Base-by-base conservation (phyloP, 92 coral and sea anemone species). In the Zoanthus sansibaricus region DNA sequence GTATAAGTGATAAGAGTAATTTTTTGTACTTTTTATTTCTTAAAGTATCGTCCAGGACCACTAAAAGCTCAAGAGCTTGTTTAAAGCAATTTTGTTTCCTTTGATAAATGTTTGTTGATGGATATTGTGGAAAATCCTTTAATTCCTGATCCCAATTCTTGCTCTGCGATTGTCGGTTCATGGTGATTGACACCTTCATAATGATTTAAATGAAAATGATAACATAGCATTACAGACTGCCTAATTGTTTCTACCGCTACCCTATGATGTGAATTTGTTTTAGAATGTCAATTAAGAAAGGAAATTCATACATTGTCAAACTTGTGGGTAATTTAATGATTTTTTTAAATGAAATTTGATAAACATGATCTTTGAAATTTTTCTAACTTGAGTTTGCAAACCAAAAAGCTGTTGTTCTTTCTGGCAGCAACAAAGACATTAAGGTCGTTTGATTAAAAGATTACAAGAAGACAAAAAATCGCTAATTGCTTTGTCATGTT, bases 171-270 rank as follows among this genome's bases (percentile, higher is more conserved):
- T 88, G 93, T 75, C 85, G 84, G 83, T 55, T 91, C 54, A 76
- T 61, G 93, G 92, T 95, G 98, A 95, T 93, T 95, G 98, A 95
- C 98, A 92, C 84, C 92, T 91, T 73, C 72, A 87, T 95, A 93
- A 95, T 91, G 87, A 93, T 89, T 88, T 86, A 83, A 90, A 92
- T 77, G 76, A 45, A 72, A 88, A 92, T 92, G 95, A 95, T 94
- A 94, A 94, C 94, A 94, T 46, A 77, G 94, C 64, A 78, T 89
- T 77, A 75, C 87, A 88, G 80, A 37, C 42, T 37, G 42, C 69
- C 88, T 84, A 89, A 95, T 93, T 95, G 98, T 91, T 92, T 92
- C 59, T 78, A 25, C 80, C 89, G 87, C 88, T 83, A 64, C 94
- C 92, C 92, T 82, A 85, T 89, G 90, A 86, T 67, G 91, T 69